These are phyloP conservation scores for Catharus bicknelli DNA, from an alignment of 2,113 vertebrate species.

Conservation along the genomic window DNA sequence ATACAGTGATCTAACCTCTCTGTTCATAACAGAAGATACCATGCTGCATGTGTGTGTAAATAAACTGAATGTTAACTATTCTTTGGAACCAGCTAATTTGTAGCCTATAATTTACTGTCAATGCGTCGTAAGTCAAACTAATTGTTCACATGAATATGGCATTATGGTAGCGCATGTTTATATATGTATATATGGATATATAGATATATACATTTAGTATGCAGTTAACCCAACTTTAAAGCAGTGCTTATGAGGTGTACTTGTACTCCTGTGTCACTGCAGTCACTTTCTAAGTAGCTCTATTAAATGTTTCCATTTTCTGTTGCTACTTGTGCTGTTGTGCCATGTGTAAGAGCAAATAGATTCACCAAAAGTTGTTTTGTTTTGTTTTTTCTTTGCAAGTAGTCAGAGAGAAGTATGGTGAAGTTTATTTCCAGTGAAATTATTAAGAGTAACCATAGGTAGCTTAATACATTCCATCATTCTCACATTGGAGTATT, in stretches of 20 bases:
- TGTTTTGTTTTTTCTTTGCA: background rate
- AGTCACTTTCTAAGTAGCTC: background rate
- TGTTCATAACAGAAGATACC: background rate
- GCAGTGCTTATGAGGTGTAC: background rate
- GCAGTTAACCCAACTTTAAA: background rate
- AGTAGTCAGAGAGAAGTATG: background rate
- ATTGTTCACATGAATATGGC: background rate
- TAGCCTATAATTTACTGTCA: background rate
- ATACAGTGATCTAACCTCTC: background rate
- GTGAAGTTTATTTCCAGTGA: background rate
- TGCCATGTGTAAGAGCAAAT: background rate
- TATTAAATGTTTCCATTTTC: background rate
- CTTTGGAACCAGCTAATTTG: background rate
- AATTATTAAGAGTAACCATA: background rate
- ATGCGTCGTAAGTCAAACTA: background rate
- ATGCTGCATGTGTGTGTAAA: background rate
- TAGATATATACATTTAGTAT: background rate
- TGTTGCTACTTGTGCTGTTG: background rate
- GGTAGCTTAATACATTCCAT: background rate
- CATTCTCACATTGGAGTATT: background rate
- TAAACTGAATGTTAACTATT: constrained; percentile 5
- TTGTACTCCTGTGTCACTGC: background rate
- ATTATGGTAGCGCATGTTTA: background rate
- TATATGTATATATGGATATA: background rate
- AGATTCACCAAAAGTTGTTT: background rate